Percentiles rank a stretch among this genome's conserved stretches.
phyloP scores from a whole-genome alignment of 2,888 invertebrate genomes.

The Mystacides longicornis region DNA sequence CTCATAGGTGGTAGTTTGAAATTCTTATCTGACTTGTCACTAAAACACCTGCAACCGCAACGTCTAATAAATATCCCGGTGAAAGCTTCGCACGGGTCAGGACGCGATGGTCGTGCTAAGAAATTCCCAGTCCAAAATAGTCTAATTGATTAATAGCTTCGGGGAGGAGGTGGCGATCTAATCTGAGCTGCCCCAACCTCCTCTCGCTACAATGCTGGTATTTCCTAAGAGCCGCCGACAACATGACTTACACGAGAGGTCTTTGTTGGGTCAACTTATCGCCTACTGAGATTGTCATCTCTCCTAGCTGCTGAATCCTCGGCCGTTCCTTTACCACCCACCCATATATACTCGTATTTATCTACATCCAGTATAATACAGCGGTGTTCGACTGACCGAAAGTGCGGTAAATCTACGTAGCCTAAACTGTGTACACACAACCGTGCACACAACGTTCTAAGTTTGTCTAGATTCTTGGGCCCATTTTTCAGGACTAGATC shows the following conservation, averaged over 20 bases:
- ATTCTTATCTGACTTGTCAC: background rate
- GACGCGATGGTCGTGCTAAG: background rate
- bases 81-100: too few relatives aligned
- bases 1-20: background rate
- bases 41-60: background rate
- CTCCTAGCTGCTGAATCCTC: background rate
- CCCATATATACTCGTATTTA: too few relatives aligned
- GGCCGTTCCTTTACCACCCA: too few relatives aligned
- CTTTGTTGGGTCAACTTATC: background rate
- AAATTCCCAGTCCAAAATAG: background rate
- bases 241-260: background rate
- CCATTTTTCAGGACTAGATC: too few relatives aligned
- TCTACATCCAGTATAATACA: too few relatives aligned
- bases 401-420: too few relatives aligned
- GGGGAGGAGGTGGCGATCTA: background rate
- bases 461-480: too few relatives aligned
- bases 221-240: background rate
- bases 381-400: too few relatives aligned
- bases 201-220: background rate
- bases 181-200: background rate
- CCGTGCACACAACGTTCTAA: too few relatives aligned
- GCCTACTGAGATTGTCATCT: background rate
- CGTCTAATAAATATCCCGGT: background rate
- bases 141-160: background rate
- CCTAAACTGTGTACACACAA: too few relatives aligned